These are phyloP conservation scores for Hirtodrosophila confusa DNA, from an alignment of 2,888 invertebrate species.

Conservation along the genomic window DNA sequence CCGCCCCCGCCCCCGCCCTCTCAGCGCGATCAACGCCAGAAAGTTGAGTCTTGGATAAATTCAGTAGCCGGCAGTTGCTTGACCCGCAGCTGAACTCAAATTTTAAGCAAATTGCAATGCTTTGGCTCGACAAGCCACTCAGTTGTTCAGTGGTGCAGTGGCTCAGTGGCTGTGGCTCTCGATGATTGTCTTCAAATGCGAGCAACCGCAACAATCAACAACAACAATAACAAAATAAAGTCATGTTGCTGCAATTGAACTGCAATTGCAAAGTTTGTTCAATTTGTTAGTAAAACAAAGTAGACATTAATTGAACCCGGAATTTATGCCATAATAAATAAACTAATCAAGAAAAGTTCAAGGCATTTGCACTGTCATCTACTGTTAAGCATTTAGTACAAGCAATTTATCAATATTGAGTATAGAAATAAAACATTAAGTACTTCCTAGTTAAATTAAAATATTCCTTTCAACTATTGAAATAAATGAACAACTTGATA, in stretches of 20 bases:
- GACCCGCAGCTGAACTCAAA: conserved; percentile 76
- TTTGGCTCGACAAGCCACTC: conserved; percentile 27
- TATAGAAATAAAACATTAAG: no score
- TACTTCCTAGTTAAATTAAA: no score
- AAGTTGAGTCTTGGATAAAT: conserved; percentile 52
- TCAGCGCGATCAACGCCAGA: neutral
- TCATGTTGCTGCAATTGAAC: conserved; percentile 70
- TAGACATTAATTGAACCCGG: conserved; percentile 71
- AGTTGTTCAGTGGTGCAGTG: conserved; percentile 17
- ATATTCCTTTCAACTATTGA: no score
- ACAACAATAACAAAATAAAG: conserved; percentile 54
- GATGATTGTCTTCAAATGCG: conserved; percentile 74
- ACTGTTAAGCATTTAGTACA: neutral
- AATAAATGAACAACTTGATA: no score
- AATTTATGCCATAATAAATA: conserved; percentile 55
- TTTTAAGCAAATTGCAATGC: conserved; percentile 76
- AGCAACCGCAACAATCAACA: conserved; percentile 49
- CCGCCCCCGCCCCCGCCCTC: conserved; percentile 36
- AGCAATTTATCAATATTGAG: neutral
- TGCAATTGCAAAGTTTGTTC: conserved; percentile 66
- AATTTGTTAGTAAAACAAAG: conserved; percentile 75
- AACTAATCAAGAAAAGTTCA: conserved; percentile 25
- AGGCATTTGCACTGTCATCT: neutral
- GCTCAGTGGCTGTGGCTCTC: conserved; percentile 20
- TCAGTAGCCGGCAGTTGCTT: conserved; percentile 76